A percentile compares a stretch with the other conserved stretches of the same genome.
Conservation (phyloP, 2,888 invertebrate species). For the Ennomos erosarius region DNA sequence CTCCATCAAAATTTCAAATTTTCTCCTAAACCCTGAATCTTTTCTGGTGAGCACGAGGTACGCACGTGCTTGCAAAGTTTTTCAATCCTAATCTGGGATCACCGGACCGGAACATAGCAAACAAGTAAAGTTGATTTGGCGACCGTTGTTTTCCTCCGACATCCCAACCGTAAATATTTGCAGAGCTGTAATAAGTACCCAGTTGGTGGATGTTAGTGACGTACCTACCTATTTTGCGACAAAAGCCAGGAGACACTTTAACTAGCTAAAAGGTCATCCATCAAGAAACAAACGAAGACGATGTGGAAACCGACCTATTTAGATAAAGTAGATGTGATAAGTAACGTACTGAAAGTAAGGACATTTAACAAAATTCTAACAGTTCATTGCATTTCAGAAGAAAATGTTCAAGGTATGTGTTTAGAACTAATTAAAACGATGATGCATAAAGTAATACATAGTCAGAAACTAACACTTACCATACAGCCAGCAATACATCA, state of each 20-base stretch:
- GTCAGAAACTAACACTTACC: too few species aligned
- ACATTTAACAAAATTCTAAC: conserved; percentile 3
- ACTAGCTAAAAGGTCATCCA: conserved; percentile 23
- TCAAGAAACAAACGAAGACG: conserved; percentile 16
- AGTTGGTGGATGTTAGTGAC: conserved; percentile 20
- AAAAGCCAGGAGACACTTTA: conserved; percentile 24
- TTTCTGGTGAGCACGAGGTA: too few species aligned
- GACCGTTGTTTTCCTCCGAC: conserved; percentile 37
- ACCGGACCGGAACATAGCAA: conserved; percentile 34
- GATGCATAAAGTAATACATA: too few species aligned
- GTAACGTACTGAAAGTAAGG: conserved; percentile 4
- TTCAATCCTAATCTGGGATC: conserved; percentile 35
- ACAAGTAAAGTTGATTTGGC: conserved; percentile 41
- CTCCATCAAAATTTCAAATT: too few species aligned
- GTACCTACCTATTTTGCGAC: conserved; percentile 23
- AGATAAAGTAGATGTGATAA: conserved; percentile 14
- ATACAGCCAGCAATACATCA: neutral
- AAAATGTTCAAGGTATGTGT: neutral
- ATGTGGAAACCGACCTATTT: conserved; percentile 22
- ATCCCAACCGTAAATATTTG: conserved; percentile 33
- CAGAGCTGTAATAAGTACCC: conserved; percentile 22
- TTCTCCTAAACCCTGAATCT: too few species aligned
- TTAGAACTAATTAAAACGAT: too few species aligned
- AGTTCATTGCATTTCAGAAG: neutral
- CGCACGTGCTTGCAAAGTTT: conserved; percentile 20